phyloP scores from a whole-genome alignment of 1,140 invertebrate species.

The Rhopalosiphum maidis region DNA sequence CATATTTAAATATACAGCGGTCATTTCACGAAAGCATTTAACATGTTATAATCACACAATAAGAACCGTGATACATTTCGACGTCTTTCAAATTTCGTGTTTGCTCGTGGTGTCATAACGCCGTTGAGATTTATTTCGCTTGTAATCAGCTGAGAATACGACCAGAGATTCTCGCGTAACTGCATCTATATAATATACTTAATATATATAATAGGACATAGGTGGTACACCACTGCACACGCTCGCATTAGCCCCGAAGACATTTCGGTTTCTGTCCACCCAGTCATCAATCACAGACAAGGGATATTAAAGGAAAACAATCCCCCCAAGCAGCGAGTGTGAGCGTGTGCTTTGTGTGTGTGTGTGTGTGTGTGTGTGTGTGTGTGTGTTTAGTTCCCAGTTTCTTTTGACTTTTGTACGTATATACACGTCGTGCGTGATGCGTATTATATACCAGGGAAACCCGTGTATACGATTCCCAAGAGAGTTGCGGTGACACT shows the following conservation, averaged over 20 bases:
- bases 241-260: neutral
- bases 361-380: neutral
- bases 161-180: neutral
- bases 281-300: constrained; percentile 52
- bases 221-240: constrained; percentile 11
- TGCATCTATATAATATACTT: constrained; percentile 17
- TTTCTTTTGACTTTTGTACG: constrained; percentile 46
- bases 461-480: constrained; percentile 33
- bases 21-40: neutral
- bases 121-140: constrained; percentile 19
- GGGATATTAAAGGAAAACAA: constrained; percentile 46
- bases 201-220: constrained; percentile 12
- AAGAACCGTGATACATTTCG: neutral
- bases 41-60: neutral
- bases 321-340: constrained; percentile 17
- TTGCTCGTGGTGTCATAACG: neutral
- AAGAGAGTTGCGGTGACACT: constrained; percentile 29
- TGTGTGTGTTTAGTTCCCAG: neutral
- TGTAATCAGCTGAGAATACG: constrained; percentile 1
- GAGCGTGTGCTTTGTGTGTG: neutral
- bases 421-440: neutral
- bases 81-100: neutral
- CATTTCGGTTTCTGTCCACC: constrained; percentile 51
- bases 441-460: neutral
- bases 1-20: no score